These are phyloP conservation scores for Drosophila bipectinata DNA, from an alignment of 1,140 invertebrate species.

Conservation along the genomic window DNA sequence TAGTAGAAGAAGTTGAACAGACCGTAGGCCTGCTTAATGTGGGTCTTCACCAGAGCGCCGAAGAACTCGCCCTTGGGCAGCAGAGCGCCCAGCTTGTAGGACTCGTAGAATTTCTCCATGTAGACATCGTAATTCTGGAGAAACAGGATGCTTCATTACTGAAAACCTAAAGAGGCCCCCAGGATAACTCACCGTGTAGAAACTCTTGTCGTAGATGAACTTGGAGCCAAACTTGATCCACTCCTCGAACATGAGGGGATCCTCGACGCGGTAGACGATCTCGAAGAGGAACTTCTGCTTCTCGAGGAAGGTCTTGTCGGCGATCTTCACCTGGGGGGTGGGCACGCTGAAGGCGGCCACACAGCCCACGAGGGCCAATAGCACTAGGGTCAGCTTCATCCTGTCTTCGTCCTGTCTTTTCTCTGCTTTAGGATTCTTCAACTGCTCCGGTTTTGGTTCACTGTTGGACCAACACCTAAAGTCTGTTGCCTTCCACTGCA, in stretches of 20 bases:
- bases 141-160: neutral
- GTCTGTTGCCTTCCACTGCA: conserved; percentile 51
- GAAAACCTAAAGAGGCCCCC: neutral
- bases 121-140: conserved; percentile 84
- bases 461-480: conserved; percentile 64
- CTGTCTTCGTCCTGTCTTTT: conserved; percentile 10
- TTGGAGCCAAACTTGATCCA: conserved; percentile 57
- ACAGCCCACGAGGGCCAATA: conserved; percentile 66
- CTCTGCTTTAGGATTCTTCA: conserved; percentile 7
- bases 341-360: conserved; percentile 58
- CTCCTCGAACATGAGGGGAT: conserved; percentile 68
- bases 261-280: conserved; percentile 87
- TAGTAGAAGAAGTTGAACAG: conserved; percentile 89
- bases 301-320: conserved; percentile 74
- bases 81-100: conserved; percentile 85
- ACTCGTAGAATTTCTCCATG: conserved; percentile 86
- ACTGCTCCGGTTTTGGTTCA: conserved; percentile 63
- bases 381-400: conserved; percentile 64
- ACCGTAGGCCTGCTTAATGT: conserved; percentile 86
- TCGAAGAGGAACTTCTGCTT: conserved; percentile 87
- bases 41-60: conserved; percentile 86
- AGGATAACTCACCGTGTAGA: conserved; percentile 72
- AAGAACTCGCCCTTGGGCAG: conserved; percentile 87
- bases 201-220: conserved; percentile 48
- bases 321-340: conserved; percentile 50